These are phyloP conservation scores for Matsumyia berberina DNA, from an alignment of 2,888 invertebrate species.

Conservation along the genomic window DNA sequence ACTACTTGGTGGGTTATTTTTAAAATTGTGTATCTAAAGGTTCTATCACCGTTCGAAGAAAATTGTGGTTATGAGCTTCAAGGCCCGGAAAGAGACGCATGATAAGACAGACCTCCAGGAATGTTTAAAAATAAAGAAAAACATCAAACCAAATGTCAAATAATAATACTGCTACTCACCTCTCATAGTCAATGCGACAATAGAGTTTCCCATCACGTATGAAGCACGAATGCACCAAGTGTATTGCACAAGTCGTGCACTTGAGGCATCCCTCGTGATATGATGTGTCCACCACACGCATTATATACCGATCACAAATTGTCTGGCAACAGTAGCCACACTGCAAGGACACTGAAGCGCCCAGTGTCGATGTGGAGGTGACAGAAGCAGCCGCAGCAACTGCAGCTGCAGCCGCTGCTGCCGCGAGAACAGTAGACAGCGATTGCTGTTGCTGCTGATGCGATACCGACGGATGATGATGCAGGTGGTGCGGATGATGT, in stretches of 20 bases:
- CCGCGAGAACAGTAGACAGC: conserved; percentile 68
- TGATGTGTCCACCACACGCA: conserved; percentile 89
- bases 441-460: conserved; percentile 69
- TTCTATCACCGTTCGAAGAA: no score
- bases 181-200: conserved; percentile 92
- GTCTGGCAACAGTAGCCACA: conserved; percentile 90
- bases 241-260: conserved; percentile 89
- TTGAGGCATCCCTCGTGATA: conserved; percentile 92
- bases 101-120: background rate
- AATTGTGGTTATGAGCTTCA: no score
- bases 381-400: conserved; percentile 65
- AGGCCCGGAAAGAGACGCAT: background rate
- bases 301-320: conserved; percentile 90
- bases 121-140: background rate
- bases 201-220: conserved; percentile 90
- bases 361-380: conserved; percentile 54
- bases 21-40: no score
- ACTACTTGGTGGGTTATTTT: no score
- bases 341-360: conserved; percentile 78
- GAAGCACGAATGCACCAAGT: conserved; percentile 90
- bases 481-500: conserved; percentile 62
- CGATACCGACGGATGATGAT: conserved; percentile 38
- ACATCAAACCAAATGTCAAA: background rate
- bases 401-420: conserved; percentile 70
- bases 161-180: conserved; percentile 85